Conservation (phyloP, 2,113 vertebrate genomes). For the Thymallus thymallus region DNA sequence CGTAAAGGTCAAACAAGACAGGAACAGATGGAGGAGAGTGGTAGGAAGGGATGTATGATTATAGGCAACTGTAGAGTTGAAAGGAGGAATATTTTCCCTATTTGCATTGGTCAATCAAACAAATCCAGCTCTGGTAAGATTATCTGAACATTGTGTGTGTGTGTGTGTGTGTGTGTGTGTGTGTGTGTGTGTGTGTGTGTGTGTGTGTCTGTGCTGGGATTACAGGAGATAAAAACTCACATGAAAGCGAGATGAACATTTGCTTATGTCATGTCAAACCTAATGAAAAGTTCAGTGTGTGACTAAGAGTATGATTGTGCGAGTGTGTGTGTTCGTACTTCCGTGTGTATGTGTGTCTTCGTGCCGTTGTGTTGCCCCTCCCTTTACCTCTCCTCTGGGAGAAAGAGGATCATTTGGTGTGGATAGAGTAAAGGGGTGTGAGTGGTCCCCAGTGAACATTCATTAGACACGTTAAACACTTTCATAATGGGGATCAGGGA, state of each 20-base stretch:
- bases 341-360: neutral
- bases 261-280: neutral
- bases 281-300: neutral
- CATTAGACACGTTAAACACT: neutral
- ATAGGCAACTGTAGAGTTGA: too few species aligned
- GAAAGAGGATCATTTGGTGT: neutral
- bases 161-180: neutral
- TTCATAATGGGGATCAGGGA: neutral
- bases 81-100: too few species aligned
- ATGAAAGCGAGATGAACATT: neutral
- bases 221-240: neutral
- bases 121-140: too few species aligned
- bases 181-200: too few species aligned
- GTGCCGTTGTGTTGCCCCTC: too few species aligned
- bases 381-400: neutral
- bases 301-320: neutral
- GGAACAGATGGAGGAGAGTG: neutral
- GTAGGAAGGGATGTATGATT: neutral
- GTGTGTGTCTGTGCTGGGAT: neutral
- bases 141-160: neutral
- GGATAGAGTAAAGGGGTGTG: neutral
- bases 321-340: too few species aligned
- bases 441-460: neutral
- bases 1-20: neutral
- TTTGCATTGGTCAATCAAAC: too few species aligned